Base-by-base conservation (phyloP, 2,797 vertebrate species). In the Lepilemur septentrionalis region DNA sequence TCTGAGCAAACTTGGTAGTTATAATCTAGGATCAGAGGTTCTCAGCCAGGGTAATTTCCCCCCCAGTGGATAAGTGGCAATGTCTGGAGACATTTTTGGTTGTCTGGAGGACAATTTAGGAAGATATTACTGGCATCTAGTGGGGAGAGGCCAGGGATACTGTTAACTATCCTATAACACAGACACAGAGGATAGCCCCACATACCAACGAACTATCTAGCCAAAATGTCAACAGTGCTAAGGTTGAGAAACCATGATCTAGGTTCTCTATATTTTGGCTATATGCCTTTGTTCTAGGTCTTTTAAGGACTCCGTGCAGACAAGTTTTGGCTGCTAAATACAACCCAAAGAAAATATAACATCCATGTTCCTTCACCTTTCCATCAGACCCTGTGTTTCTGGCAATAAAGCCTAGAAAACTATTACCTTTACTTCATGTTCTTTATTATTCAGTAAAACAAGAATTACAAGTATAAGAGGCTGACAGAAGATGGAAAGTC, bases 381-480 rank as follows among this genome's bases (percentile, higher is more conserved):
- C 55, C 23, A 55, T 80, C 52, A 67, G 41, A 10, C 23, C 2
- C 52, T 43, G 5, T 85, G 15, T 89, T 75, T 92, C 59, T n/a
- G 28, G 32, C 72, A 94, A 90, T 70, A 95, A 93, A 93, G 59
- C n/a, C 79, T 65, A 90, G 67, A 61, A 90, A 95, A 67, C 48
- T n/a, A 89, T 83, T 79, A n/a, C 20, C 92, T 76, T 86, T 69
- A 89, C 18, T 76, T 38, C 32, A 84, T 79, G 12, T 3, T 61
- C 63, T 91, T 94, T 79, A 89, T 30, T 80, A 63, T n/a, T 93
- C 84, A 96, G 61, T 70, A 65, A 95, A 92, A 85, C 76, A 78
- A 78, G 41, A 63, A 73, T 69, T 38, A 88, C 22, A 89, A 73
- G 28, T 22, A 23, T 52, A 75, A 65, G 14, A 85, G 32, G 81